A percentile compares a stretch with the other conserved stretches of the same genome.
Conservation (phyloP, 2,888 invertebrate genomes). For the Bombylius major region DNA sequence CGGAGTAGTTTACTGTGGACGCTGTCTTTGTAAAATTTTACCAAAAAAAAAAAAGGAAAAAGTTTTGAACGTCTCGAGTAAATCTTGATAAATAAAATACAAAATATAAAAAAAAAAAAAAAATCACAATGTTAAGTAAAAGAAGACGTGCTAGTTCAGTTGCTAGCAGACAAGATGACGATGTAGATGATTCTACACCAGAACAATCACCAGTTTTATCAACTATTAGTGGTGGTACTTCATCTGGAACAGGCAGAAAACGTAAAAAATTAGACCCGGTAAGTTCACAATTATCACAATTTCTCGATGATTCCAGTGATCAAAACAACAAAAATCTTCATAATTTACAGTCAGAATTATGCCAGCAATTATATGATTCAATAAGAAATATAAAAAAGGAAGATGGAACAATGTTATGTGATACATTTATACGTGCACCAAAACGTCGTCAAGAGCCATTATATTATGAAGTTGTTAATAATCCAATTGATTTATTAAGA, state of each 20-base stretch:
- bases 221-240: slow-evolving; percentile 19
- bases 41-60: too few relatives aligned
- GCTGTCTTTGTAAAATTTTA: too few relatives aligned
- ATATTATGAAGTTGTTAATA: slow-evolving; percentile 82
- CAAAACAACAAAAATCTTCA: too few relatives aligned
- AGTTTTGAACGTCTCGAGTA: too few relatives aligned
- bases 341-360: slow-evolving; percentile 56
- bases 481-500: slow-evolving; percentile 84
- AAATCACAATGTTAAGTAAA: slow-evolving; percentile 59
- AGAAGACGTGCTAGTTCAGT: slow-evolving; percentile 73
- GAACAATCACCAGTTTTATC: slow-evolving; percentile 34
- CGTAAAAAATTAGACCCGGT: slow-evolving; percentile 67
- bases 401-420: slow-evolving; percentile 81
- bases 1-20: too few relatives aligned
- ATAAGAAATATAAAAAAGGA: slow-evolving; percentile 84
- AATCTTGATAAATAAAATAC: too few relatives aligned
- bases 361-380: slow-evolving; percentile 86
- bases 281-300: slow-evolving; percentile 15
- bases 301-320: too few relatives aligned
- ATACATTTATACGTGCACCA: slow-evolving; percentile 88
- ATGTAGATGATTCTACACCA: slow-evolving; percentile 49
- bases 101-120: too few relatives aligned
- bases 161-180: slow-evolving; percentile 59
- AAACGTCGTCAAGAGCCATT: slow-evolving; percentile 85
- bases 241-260: slow-evolving; percentile 35